Conservation (phyloP, 2,113 vertebrate genomes). For the Lathamus discolor region DNA sequence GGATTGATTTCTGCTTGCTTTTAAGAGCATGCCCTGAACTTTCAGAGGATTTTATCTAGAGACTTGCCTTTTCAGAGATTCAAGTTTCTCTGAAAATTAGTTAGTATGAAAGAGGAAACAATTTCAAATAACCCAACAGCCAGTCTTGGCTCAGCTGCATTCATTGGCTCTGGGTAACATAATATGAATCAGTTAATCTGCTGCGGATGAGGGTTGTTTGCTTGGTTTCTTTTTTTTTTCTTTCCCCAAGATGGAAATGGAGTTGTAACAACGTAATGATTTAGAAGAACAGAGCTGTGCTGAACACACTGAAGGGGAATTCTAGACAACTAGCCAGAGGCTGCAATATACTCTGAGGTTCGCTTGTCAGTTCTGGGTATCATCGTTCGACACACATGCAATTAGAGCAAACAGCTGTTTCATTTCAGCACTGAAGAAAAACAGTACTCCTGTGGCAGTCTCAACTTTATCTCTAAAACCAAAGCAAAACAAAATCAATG, state of each 20-base stretch:
- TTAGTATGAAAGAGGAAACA: background rate
- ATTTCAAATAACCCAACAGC: background rate
- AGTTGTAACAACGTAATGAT: background rate
- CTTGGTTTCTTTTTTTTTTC: background rate
- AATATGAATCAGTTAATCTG: background rate
- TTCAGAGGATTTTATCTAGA: background rate
- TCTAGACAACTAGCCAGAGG: background rate
- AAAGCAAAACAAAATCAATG: background rate
- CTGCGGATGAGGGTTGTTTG: background rate
- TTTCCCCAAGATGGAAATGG: background rate
- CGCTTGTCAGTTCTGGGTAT: background rate
- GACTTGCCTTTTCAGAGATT: background rate
- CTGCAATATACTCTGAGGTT: background rate
- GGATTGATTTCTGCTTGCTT: background rate
- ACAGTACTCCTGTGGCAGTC: background rate
- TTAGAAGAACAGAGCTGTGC: background rate
- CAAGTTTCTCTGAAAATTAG: background rate
- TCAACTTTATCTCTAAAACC: background rate
- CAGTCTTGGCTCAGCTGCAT: background rate
- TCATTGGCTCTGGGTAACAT: background rate
- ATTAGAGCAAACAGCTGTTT: constrained; percentile 1
- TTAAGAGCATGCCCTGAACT: background rate
- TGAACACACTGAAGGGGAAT: background rate
- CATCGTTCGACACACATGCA: fast-evolving
- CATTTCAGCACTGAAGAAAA: background rate